These are phyloP conservation scores for Trichogramma pretiosum DNA, from an alignment of 1,140 invertebrate genomes.

Conservation along the genomic window DNA sequence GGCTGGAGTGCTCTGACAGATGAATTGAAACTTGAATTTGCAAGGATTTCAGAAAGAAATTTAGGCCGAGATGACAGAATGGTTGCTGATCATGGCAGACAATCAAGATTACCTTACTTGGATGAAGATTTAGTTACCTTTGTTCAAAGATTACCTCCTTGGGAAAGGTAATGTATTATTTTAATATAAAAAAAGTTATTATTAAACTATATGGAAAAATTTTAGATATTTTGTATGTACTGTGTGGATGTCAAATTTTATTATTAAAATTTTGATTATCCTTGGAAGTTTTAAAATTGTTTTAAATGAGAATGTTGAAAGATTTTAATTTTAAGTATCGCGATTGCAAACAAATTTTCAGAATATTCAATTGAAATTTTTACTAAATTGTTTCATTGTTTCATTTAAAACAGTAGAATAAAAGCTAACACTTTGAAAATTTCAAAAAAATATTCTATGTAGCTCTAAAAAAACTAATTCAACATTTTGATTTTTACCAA, in stretches of 20 bases:
- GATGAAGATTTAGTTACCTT: conserved; percentile 82
- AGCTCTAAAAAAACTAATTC: background rate
- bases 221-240: conserved; percentile 2
- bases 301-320: conserved; percentile 1
- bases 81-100: conserved; percentile 67
- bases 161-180: conserved; percentile 56
- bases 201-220: background rate
- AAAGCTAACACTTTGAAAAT: too few relatives aligned
- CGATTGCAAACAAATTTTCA: background rate
- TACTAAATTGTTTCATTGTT: too few relatives aligned
- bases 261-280: conserved; percentile 3
- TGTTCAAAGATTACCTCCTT: conserved; percentile 60
- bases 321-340: background rate
- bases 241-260: background rate
- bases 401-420: too few relatives aligned
- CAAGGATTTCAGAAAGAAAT: conserved; percentile 82
- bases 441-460: too few relatives aligned
- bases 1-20: conserved; percentile 59
- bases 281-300: background rate
- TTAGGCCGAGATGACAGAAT: conserved; percentile 89
- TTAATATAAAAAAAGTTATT: background rate
- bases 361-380: too few relatives aligned
- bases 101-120: conserved; percentile 83
- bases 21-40: conserved; percentile 71
- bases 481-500: background rate